Conservation (phyloP, 2,113 vertebrate species). For the Siniperca knerii region DNA sequence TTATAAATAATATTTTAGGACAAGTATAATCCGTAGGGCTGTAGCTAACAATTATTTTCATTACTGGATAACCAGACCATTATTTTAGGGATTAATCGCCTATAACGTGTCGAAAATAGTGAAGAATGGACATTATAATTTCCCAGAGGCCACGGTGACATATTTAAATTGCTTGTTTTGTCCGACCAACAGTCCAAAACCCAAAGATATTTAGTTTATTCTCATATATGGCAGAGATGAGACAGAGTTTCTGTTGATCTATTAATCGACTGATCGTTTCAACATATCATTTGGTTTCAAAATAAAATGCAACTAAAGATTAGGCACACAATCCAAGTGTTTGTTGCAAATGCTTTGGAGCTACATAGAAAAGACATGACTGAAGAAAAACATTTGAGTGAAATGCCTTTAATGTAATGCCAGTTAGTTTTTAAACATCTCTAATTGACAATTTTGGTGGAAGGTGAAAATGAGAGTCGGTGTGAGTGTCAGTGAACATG, state of each 20-base stretch:
- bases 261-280: no score
- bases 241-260: not conserved
- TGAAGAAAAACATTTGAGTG: not conserved
- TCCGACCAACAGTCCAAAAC: not conserved
- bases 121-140: not conserved
- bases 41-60: not conserved
- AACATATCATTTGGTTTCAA: not conserved
- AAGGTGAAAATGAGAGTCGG: slow-evolving; percentile 64
- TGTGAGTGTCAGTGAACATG: slow-evolving; percentile 70
- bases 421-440: slow-evolving; percentile 34
- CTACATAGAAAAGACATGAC: not conserved
- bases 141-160: not conserved
- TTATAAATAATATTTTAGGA: not conserved
- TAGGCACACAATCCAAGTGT: not conserved
- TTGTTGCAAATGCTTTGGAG: not conserved
- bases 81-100: not conserved
- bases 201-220: not conserved
- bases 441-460: slow-evolving; percentile 18
- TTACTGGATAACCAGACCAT: not conserved
- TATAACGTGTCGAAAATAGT: not conserved
- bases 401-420: slow-evolving; percentile 78
- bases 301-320: not conserved
- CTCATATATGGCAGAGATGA: not conserved
- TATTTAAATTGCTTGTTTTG: not conserved
- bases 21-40: not conserved